Conservation (phyloP, 2,888 invertebrate genomes). For the Watsonalla cultraria region DNA sequence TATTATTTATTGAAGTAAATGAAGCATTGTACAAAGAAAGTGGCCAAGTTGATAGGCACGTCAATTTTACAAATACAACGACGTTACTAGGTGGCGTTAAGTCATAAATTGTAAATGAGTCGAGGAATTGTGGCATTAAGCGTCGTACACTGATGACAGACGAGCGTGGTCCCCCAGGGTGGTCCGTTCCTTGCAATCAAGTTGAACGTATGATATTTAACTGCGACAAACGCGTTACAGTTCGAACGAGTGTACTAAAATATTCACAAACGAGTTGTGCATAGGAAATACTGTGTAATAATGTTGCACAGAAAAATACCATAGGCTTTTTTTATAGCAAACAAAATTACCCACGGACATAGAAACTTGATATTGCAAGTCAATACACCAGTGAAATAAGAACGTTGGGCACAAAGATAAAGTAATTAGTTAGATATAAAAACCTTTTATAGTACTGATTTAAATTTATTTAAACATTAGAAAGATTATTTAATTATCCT, state of each 20-base stretch:
- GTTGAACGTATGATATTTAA: slow-evolving; percentile 21
- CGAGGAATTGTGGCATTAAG: slow-evolving; percentile 27
- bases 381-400: no score
- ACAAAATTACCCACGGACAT: no score
- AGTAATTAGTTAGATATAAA: no score
- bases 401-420: no score
- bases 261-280: slow-evolving; percentile 29
- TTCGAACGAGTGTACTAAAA: slow-evolving; percentile 16
- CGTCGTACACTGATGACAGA: slow-evolving; percentile 33
- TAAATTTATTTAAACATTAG: no score
- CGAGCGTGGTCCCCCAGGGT: slow-evolving; percentile 21
- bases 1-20: slow-evolving; percentile 3
- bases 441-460: no score
- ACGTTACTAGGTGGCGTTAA: slow-evolving; percentile 27
- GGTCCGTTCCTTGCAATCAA: slow-evolving; percentile 26
- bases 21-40: slow-evolving; percentile 14
- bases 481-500: no score
- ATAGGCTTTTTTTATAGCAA: no score
- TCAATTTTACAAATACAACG: slow-evolving; percentile 10
- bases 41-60: slow-evolving; percentile 14
- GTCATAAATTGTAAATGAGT: slow-evolving; percentile 36
- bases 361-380: no score
- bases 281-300: slow-evolving; percentile 1
- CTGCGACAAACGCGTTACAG: slow-evolving; percentile 21
- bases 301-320: neutral